phyloP scores from a whole-genome alignment of 2,797 vertebrate species.

The Clarias pachynema region DNA sequence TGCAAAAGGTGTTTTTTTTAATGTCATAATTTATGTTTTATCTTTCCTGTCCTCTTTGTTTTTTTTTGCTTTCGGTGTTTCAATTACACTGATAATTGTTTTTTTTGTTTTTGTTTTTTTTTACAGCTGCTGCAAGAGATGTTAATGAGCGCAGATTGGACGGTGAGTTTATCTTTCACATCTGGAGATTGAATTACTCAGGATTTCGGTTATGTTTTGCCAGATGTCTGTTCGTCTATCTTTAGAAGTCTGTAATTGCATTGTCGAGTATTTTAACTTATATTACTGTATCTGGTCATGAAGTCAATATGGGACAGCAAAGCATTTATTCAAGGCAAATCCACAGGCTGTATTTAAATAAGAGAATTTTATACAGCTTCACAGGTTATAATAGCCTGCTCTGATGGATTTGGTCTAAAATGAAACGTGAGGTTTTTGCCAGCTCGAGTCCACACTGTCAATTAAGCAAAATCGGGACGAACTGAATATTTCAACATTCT shows the following conservation, averaged over 20 bases:
- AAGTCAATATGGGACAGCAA: neutral
- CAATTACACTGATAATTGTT: conserved; percentile 46
- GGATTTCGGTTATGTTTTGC: conserved; percentile 5
- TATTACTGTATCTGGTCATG: neutral
- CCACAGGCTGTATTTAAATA: neutral
- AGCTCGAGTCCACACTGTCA: neutral
- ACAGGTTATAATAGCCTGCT: neutral
- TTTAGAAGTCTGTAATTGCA: neutral
- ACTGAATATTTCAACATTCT: neutral
- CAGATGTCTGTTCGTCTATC: conserved; percentile 8
- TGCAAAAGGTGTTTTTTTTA: conserved; percentile 37
- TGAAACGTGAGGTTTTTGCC: neutral
- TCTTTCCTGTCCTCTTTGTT: neutral
- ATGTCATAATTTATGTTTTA: conserved; percentile 25
- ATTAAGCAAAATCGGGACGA: neutral
- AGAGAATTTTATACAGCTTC: neutral
- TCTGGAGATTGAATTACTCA: conserved; percentile 9
- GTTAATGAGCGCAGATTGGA: conserved; percentile 86
- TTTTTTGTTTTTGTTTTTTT: conserved; percentile 63
- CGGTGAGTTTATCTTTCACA: conserved; percentile 73
- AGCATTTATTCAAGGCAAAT: neutral
- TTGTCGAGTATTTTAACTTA: conserved; percentile 5
- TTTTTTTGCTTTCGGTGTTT: conserved; percentile 35
- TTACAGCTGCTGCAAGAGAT: conserved; percentile 81
- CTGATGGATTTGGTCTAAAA: too few species aligned